Percentiles rank a stretch among this genome's conserved stretches.
Evolutionary conservation across 2,113 vertebrate genomes (phyloP).

Genomic region (Brachirus orientalis): DNA sequence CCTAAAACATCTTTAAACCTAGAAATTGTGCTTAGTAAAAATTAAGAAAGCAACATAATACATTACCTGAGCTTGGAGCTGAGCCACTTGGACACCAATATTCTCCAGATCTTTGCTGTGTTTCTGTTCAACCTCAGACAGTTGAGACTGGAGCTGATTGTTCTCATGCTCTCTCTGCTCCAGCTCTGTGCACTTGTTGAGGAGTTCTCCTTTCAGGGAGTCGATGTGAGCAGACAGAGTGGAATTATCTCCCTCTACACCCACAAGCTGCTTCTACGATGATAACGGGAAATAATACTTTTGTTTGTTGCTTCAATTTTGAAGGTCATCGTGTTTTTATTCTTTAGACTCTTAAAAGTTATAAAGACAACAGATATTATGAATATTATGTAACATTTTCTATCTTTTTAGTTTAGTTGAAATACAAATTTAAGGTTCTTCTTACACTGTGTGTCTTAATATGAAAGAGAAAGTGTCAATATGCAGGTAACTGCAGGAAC

Average conservation of each 20-base stretch:
- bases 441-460: too few species aligned
- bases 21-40: background rate
- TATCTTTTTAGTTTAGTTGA: too few species aligned
- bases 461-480: background rate
- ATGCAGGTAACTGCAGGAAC: too few species aligned
- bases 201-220: conserved; percentile 80
- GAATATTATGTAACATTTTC: too few species aligned
- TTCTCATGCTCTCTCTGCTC: conserved; percentile 81
- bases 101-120: conserved; percentile 87
- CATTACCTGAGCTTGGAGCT: conserved; percentile 78
- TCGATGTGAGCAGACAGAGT: conserved; percentile 78
- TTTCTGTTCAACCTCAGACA: conserved; percentile 80
- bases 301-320: too few species aligned
- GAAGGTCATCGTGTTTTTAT: too few species aligned
- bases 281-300: background rate
- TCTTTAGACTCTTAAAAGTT: background rate
- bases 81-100: conserved; percentile 77
- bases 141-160: conserved; percentile 76
- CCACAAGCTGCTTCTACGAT: conserved; percentile 73
- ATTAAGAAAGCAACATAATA: background rate
- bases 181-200: conserved; percentile 80
- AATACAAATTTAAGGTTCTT: too few species aligned
- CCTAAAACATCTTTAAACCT: background rate
- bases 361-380: too few species aligned
- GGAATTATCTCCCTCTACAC: conserved; percentile 79